Conservation (phyloP, 2,797 vertebrate genomes). For the Hoplostethus atlanticus region DNA sequence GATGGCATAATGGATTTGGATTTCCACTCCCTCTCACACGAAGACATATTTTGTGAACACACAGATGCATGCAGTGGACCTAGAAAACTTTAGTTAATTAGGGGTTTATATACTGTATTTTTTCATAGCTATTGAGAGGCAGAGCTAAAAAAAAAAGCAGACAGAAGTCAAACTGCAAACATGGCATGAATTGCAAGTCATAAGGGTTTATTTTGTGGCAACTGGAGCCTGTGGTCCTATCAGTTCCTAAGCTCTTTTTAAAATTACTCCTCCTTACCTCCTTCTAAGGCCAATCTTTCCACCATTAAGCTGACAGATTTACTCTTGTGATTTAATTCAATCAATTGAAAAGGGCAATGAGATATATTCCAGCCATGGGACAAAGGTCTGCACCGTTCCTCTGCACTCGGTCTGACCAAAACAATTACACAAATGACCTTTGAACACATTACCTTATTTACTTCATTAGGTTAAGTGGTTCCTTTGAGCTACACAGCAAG, state of each 20-base stretch:
- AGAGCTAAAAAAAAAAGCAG: constrained; percentile 39
- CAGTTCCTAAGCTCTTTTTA: constrained; percentile 54
- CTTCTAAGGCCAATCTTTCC: constrained; percentile 69
- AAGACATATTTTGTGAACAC: constrained; percentile 33
- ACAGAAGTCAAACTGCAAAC: constrained; percentile 54
- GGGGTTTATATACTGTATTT: constrained; percentile 41
- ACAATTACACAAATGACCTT: constrained; percentile 89
- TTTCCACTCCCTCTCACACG: constrained; percentile 18
- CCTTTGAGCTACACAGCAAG: constrained; percentile 51
- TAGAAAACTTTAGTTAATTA: constrained; percentile 47
- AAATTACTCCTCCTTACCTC: constrained; percentile 61
- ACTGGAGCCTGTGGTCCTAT: constrained; percentile 43
- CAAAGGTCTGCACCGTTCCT: constrained; percentile 82
- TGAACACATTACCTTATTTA: constrained; percentile 80
- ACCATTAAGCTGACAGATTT: constrained; percentile 83
- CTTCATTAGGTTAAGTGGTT: constrained; percentile 86
- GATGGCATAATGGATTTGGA: constrained; percentile 40
- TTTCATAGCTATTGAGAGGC: constrained; percentile 37
- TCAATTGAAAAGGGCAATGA: constrained; percentile 74
- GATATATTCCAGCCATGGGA: constrained; percentile 83
- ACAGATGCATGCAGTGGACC: constrained; percentile 38
- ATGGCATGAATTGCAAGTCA: constrained; percentile 36
- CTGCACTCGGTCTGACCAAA: constrained; percentile 78
- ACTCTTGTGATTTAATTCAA: constrained; percentile 80
- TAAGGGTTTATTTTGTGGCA: constrained; percentile 52